A percentile compares a stretch with the other conserved stretches of the same genome.
Conservation (phyloP, 2,113 vertebrate genomes). For the Ursus arctos region DNA sequence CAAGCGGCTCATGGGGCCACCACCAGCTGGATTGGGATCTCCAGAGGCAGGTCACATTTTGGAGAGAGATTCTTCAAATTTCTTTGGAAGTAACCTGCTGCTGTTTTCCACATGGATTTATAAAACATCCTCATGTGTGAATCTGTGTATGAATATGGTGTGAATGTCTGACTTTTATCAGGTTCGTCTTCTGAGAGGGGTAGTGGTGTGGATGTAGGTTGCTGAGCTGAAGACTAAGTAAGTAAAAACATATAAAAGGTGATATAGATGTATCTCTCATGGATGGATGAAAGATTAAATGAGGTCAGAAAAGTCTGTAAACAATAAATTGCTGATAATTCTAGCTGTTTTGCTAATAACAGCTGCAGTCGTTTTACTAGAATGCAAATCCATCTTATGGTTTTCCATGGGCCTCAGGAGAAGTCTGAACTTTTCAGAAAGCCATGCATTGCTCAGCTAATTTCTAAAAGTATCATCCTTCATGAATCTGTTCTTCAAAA, state of each 20-base stretch:
- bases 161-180: not conserved
- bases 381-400: not conserved
- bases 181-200: not conserved
- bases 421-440: not conserved
- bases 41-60: no score
- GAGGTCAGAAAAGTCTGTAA: not conserved
- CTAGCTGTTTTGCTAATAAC: not conserved
- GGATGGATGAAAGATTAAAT: not conserved
- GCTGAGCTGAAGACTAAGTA: not conserved
- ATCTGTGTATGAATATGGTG: not conserved
- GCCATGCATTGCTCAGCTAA: not conserved
- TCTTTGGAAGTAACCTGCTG: not conserved
- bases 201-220: not conserved
- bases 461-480: not conserved
- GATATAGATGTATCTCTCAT: not conserved
- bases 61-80: not conserved
- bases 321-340: not conserved
- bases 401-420: not conserved
- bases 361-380: not conserved
- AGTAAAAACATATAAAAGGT: not conserved
- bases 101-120: not conserved
- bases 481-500: not conserved
- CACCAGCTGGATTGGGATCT: not conserved
- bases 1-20: accelerated
- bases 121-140: not conserved